Evolutionary conservation across 64 coral and sea anemone species (phyloP), one percentile per base, ranked within the genome.

Genomic region (Exaiptasia diaphana): DNA sequence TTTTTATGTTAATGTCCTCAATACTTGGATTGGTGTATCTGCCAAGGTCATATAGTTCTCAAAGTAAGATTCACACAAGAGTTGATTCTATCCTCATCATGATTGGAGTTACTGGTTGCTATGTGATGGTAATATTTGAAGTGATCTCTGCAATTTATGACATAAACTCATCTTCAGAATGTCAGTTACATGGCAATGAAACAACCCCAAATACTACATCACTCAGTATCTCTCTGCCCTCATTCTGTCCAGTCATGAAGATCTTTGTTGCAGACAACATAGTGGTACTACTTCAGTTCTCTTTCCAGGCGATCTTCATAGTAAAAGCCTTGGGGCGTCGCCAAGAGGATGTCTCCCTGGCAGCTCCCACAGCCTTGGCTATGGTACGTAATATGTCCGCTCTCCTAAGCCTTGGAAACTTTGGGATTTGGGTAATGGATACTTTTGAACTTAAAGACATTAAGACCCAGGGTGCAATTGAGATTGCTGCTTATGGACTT

Each of bases 361-460:
- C n/a, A 4, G 38, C 22, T 35, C 18, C 38, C 6, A 20, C 61
- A 3, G 32, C 61, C 17, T 12, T 35, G 1, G 12, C 38, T 28
- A 35, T 65, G 17, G 44, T 73, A 10, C 69, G 69, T 49, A 42
- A 37, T 4, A 37, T 29, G 6, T 41, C 69, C 4, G 69, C 69
- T 4, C 38, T 73, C 23, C 38, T 73, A 42, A 73, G 69, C 23
- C 40, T 73, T 21, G 69, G 14, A 20, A 73, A 45, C 28, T 38
- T 73, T 73, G 69, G 38, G 2, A 45, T 73, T 3, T 73, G 69
- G 69, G 69, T 18, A 12, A 73, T 73, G 69, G 14, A 73, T 30
- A 73, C 69, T 11, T 73, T 73, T 37, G 41, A 45, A 5, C 29
- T 73, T 15, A 65, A 20, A 32, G 27, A 68, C 32, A 14, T 2